Evolutionary conservation across 2,113 vertebrate species (phyloP).

Genomic region (Takifugu bimaculatus): DNA sequence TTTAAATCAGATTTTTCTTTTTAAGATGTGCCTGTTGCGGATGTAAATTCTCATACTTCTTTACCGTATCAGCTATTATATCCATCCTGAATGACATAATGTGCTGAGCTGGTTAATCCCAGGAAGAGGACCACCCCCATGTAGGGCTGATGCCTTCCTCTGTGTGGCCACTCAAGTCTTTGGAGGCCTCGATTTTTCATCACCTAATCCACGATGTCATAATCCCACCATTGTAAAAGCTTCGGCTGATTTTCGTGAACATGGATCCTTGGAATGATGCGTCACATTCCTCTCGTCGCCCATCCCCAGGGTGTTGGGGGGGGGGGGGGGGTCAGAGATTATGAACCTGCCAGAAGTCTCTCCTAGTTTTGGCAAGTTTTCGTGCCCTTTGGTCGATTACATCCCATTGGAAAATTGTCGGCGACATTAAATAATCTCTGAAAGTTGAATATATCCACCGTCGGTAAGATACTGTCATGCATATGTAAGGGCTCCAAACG

Average conservation of each 20-base stretch:
- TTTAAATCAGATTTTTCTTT: not conserved
- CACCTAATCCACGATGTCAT: slow-evolving; percentile 52
- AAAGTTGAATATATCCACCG: too few relatives aligned
- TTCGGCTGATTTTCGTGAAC: slow-evolving; percentile 39
- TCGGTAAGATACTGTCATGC: not conserved
- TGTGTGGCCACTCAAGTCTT: slow-evolving; percentile 13
- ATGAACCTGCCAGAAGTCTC: not conserved
- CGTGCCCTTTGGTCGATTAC: too few relatives aligned
- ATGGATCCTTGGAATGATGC: slow-evolving; percentile 40
- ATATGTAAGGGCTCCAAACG: slow-evolving; percentile 3
- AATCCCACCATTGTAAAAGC: slow-evolving; percentile 46
- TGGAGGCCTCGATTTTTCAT: slow-evolving; percentile 23
- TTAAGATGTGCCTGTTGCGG: not conserved
- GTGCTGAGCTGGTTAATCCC: slow-evolving; percentile 60
- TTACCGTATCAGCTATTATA: slow-evolving; percentile 48
- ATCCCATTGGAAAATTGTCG: too few relatives aligned
- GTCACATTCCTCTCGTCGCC: slow-evolving; percentile 25
- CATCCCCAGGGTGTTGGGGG: slow-evolving; percentile 9
- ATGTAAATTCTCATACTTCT: slow-evolving; percentile 35
- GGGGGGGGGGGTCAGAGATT: slow-evolving; percentile 20
- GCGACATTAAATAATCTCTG: too few relatives aligned
- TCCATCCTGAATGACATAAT: slow-evolving; percentile 55
- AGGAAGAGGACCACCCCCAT: slow-evolving; percentile 34
- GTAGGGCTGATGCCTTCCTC: slow-evolving; percentile 19
- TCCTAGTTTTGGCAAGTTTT: too few relatives aligned